Evolutionary conservation across 2,113 vertebrate species (phyloP).

Genomic region (Dicrurus megarhynchus): DNA sequence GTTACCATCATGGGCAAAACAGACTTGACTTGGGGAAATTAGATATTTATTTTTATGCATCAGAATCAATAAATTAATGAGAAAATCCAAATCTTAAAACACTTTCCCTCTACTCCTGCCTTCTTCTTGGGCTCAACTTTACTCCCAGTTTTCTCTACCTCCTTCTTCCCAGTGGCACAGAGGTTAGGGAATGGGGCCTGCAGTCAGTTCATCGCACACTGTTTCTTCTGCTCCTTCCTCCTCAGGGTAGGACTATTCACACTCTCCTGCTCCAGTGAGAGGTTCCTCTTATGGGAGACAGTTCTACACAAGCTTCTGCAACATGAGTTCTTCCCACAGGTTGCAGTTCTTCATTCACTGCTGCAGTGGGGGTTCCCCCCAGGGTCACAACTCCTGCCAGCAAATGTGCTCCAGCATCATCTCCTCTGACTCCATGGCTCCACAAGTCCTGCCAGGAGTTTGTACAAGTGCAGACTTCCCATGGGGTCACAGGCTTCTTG

Average conservation of each 20-base stretch:
- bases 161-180: accelerated
- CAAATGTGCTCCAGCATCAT: background rate
- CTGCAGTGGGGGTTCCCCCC: background rate
- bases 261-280: background rate
- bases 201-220: background rate
- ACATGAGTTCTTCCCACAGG: background rate
- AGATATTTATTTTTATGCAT: background rate
- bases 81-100: background rate
- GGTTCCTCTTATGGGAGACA: background rate
- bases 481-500: background rate
- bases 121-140: background rate
- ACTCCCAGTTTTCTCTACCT: background rate
- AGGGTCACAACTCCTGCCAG: background rate
- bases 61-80: background rate
- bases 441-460: background rate
- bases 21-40: background rate
- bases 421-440: background rate
- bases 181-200: background rate
- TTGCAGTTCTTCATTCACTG: background rate
- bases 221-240: background rate
- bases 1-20: background rate
- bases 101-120: background rate
- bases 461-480: background rate
- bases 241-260: background rate
- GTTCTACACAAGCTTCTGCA: background rate